Conservation (phyloP, 2,888 invertebrate species). For the Margaritifera margaritifera region DNA sequence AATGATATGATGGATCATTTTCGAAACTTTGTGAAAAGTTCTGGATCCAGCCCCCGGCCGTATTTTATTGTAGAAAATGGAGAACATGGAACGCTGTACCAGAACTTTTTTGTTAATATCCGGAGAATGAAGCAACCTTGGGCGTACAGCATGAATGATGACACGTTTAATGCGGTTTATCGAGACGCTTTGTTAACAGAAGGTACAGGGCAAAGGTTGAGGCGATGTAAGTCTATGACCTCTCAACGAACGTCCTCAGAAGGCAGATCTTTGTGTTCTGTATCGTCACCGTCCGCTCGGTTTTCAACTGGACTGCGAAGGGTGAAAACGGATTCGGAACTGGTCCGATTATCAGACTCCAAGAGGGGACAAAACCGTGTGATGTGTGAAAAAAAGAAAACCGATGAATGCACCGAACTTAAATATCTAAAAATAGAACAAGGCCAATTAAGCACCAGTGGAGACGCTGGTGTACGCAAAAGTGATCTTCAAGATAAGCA, state of each 20-base stretch:
- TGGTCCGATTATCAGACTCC: too few species aligned
- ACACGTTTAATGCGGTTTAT: constrained; percentile 48
- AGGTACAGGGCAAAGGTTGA: neutral
- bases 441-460: too few species aligned
- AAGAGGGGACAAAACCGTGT: too few species aligned
- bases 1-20: constrained; percentile 28
- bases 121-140: constrained; percentile 43
- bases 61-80: constrained; percentile 1
- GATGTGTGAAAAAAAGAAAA: too few species aligned
- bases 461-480: too few species aligned
- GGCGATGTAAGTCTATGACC: constrained; percentile 5
- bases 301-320: too few species aligned
- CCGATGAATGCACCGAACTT: too few species aligned
- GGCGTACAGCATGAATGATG: constrained; percentile 45
- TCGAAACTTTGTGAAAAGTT: constrained; percentile 32
- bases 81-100: neutral
- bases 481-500: too few species aligned
- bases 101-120: constrained; percentile 16
- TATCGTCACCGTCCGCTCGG: too few species aligned
- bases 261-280: too few species aligned
- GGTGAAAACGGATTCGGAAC: too few species aligned
- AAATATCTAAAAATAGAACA: too few species aligned
- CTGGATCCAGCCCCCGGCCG: constrained; percentile 37
- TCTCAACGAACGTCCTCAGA: neutral
- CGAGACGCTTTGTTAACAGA: constrained; percentile 33